Evolutionary conservation across 2,888 invertebrate species (phyloP).

Genomic region (Harmothoe impar): DNA sequence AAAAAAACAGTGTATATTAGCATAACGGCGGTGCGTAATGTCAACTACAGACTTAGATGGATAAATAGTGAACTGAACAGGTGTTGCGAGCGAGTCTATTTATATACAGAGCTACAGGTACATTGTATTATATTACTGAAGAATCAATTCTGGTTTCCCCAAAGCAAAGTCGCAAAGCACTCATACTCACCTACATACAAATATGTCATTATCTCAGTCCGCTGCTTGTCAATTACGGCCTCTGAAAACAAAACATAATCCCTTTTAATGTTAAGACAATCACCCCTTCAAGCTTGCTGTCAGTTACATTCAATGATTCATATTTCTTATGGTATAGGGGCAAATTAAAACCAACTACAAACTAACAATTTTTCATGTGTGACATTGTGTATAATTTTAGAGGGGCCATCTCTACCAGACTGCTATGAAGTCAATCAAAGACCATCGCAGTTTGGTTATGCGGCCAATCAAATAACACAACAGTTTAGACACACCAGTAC

Average conservation of each 20-base stretch:
- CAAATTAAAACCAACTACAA: no score
- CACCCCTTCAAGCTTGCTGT: not conserved
- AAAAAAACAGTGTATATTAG: not conserved
- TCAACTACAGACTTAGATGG: not conserved
- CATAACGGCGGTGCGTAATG: not conserved
- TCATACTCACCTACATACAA: slow-evolving; percentile 54
- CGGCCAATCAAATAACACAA: no score
- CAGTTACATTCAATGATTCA: no score
- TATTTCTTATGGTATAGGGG: no score
- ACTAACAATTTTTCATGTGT: no score
- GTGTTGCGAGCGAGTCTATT: not conserved
- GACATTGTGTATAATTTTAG: no score
- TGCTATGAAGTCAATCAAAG: no score
- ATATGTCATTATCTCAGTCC: slow-evolving; percentile 43
- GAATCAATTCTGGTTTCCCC: not conserved
- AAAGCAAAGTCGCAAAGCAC: not conserved
- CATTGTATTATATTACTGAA: not conserved
- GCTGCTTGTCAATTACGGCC: slow-evolving; percentile 21
- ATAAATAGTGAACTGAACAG: not conserved
- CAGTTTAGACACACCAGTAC: no score
- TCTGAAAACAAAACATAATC: slow-evolving; percentile 20
- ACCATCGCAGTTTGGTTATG: no score
- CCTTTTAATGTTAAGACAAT: not conserved
- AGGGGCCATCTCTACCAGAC: no score
- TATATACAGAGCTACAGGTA: not conserved